These are phyloP conservation scores for Oegoconia quadripuncta DNA, from an alignment of 2,888 invertebrate species.

Conservation along the genomic window DNA sequence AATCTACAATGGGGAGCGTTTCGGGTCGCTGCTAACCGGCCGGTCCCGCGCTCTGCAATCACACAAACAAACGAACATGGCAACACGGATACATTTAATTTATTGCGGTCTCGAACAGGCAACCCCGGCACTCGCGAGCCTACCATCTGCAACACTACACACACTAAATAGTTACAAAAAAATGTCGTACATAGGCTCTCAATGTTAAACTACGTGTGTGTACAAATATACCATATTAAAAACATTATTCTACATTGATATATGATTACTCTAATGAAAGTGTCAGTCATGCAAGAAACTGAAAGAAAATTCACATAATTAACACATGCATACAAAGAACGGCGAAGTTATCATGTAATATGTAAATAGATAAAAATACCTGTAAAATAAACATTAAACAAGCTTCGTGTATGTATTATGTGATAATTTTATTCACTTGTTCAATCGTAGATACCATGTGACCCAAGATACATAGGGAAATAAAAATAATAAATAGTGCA, in stretches of 20 bases:
- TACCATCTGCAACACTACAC: constrained; percentile 77
- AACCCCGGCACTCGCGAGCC: constrained; percentile 56
- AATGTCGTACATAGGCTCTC: constrained; percentile 29
- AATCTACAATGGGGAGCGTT: constrained; percentile 51
- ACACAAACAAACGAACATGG: constrained; percentile 74
- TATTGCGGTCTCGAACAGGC: constrained; percentile 45
- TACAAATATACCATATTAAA: background rate
- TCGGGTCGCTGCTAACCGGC: constrained; percentile 42
- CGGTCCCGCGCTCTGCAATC: constrained; percentile 60
- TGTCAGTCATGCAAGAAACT: constrained; percentile 44
- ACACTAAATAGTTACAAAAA: constrained; percentile 46
- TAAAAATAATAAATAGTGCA: too few species aligned
- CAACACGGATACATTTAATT: constrained; percentile 41
- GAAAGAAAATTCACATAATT: constrained; percentile 40
- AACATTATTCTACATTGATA: background rate
- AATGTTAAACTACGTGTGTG: constrained; percentile 12
- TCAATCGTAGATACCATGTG: too few species aligned
- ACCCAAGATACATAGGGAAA: too few species aligned
- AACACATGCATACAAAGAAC: constrained; percentile 34
- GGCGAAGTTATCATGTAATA: constrained; percentile 12
- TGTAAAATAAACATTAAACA: constrained; percentile 45
- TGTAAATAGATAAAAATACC: constrained; percentile 32
- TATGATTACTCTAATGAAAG: background rate
- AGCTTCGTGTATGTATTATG: too few species aligned
- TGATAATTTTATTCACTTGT: too few species aligned